Conservation (phyloP, 2,113 vertebrate species). For the Canis aureus region DNA sequence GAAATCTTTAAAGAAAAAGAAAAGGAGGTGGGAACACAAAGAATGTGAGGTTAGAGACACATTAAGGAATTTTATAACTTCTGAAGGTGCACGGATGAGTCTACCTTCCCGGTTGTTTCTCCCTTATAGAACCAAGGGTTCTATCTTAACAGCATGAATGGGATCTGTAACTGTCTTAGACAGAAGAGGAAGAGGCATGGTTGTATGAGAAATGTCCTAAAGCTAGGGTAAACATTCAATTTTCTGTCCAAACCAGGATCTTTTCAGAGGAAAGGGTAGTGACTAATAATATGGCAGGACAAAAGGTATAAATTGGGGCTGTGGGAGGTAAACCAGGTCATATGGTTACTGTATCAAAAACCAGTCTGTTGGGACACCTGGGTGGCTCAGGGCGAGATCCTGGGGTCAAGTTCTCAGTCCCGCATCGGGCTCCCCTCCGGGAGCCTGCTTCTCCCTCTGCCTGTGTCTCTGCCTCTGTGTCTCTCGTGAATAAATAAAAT, state of each 20-base stretch:
- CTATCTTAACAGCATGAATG: neutral
- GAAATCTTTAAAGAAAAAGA: too few relatives aligned
- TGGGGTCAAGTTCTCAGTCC: too few relatives aligned
- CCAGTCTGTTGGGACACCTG: too few relatives aligned
- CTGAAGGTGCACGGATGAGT: neutral
- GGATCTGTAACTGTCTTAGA: neutral
- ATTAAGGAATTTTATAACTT: neutral
- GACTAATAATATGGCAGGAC: neutral
- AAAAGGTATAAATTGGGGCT: neutral
- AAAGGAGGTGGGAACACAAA: neutral
- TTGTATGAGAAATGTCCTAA: neutral
- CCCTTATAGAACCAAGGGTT: neutral
- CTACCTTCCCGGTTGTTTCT: neutral
- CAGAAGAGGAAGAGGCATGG: neutral
- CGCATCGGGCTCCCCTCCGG: too few relatives aligned
- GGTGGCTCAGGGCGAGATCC: too few relatives aligned
- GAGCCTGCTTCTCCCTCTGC: too few relatives aligned
- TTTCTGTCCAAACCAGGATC: neutral
- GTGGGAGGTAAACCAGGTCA: neutral
- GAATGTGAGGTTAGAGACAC: neutral
- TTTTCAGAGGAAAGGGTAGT: neutral
- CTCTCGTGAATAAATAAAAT: too few relatives aligned
- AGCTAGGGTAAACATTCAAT: neutral
- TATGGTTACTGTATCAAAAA: neutral
- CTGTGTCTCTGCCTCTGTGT: too few relatives aligned